phyloP scores from a whole-genome alignment of 2,888 invertebrate genomes.

The Euzetes globulus region DNA sequence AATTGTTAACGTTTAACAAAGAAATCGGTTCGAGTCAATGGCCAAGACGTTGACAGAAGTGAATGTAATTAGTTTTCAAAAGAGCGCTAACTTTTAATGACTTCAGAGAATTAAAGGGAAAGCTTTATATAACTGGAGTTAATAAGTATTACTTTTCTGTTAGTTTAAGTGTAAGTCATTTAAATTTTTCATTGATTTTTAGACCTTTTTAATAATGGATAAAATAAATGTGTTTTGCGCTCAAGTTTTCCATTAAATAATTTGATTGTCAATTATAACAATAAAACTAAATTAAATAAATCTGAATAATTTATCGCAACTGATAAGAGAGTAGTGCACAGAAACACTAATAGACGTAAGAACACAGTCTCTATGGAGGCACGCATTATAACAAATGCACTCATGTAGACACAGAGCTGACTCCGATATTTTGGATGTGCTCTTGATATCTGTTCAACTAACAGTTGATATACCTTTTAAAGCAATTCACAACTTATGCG shows the following conservation, averaged over 20 bases:
- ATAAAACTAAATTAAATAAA: conserved; percentile 29
- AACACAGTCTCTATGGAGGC: conserved; percentile 22
- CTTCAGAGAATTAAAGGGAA: conserved; percentile 17
- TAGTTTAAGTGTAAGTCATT: not conserved
- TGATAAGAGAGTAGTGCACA: not conserved
- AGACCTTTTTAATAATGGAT: conserved; percentile 2
- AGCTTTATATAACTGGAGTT: not conserved
- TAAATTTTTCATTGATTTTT: not conserved
- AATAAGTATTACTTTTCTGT: not conserved
- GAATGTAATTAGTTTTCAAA: conserved; percentile 24
- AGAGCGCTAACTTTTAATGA: conserved; percentile 23
- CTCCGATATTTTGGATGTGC: not conserved
- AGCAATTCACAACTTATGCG: not conserved
- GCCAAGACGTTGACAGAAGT: conserved; percentile 12
- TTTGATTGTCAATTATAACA: conserved; percentile 30
- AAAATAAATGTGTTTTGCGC: conserved; percentile 15
- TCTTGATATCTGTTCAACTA: not conserved
- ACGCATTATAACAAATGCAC: not conserved
- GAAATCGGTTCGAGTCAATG: not conserved
- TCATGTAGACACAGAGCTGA: not conserved
- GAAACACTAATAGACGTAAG: conserved; percentile 24
- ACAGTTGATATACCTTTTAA: conserved; percentile 10
- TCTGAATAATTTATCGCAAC: conserved; percentile 25
- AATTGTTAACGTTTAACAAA: not conserved
- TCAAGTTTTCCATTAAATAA: conserved; percentile 25